Evolutionary conservation across 2,113 vertebrate species (phyloP).

Genomic region (Balaeniceps rex): DNA sequence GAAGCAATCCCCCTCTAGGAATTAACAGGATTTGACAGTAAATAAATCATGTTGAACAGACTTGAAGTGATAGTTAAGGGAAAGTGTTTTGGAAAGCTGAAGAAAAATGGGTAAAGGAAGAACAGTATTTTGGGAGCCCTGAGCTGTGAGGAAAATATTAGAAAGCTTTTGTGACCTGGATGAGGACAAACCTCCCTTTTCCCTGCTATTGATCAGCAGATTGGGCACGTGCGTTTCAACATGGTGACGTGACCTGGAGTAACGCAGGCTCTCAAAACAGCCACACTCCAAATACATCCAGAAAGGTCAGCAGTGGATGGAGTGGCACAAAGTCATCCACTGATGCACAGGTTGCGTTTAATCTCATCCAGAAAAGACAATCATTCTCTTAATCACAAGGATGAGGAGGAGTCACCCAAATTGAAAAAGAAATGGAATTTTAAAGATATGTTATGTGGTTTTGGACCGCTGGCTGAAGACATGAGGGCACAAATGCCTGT

Average conservation of each 20-base stretch:
- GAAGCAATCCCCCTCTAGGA: not conserved
- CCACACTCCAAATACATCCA: not conserved
- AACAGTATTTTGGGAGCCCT: not conserved
- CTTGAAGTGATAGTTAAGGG: not conserved
- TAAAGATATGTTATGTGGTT: not conserved
- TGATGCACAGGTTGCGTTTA: not conserved
- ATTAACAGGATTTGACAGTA: not conserved
- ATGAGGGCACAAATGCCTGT: not conserved
- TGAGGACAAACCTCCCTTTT: not conserved
- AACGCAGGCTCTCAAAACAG: not conserved
- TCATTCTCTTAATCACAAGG: not conserved
- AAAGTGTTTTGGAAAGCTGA: not conserved
- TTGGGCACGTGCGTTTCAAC: not conserved
- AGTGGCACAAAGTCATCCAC: not conserved
- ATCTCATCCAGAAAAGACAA: not conserved
- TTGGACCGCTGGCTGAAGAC: not conserved
- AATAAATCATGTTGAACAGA: not conserved
- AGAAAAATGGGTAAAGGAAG: not conserved
- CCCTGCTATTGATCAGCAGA: not conserved
- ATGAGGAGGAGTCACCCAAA: not conserved
- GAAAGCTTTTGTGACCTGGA: not conserved
- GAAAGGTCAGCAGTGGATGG: not conserved
- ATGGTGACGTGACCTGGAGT: fast-evolving
- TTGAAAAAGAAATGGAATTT: not conserved
- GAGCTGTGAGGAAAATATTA: not conserved